These are phyloP conservation scores for Chlorospingus semifuscus DNA, from an alignment of 2,797 vertebrate species.

Conservation along the genomic window DNA sequence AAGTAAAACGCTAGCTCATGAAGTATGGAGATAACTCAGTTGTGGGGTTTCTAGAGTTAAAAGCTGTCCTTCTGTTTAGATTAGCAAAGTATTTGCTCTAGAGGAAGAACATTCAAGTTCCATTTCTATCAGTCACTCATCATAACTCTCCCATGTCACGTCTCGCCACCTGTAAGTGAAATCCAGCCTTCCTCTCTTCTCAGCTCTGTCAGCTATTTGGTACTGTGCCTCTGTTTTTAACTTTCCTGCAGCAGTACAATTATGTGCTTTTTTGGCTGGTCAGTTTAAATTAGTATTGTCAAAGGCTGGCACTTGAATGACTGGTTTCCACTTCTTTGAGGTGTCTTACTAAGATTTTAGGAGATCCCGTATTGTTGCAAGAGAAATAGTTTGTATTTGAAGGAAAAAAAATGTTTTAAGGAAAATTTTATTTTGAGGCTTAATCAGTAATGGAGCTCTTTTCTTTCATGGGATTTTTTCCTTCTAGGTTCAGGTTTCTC, in stretches of 20 bases:
- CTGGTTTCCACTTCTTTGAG: neutral
- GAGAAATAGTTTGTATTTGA: neutral
- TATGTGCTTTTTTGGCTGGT: neutral
- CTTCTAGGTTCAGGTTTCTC: neutral
- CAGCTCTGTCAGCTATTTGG: neutral
- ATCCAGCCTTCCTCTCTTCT: neutral
- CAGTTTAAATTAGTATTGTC: neutral
- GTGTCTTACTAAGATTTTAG: neutral
- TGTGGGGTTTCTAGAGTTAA: neutral
- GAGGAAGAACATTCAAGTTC: neutral
- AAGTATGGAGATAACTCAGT: neutral
- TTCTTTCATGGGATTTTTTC: neutral
- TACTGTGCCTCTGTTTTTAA: neutral
- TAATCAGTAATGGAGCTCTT: neutral
- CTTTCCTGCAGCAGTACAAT: neutral
- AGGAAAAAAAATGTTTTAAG: neutral
- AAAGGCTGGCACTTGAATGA: rapidly evolving
- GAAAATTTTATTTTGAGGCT: neutral
- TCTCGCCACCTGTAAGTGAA: neutral
- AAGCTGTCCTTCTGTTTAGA: neutral
- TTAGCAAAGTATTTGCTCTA: neutral
- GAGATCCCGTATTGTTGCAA: neutral
- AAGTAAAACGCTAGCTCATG: neutral
- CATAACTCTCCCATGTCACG: neutral
- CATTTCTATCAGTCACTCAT: neutral